A percentile compares a stretch with the other conserved stretches of the same genome.
Conservation (phyloP, 2,797 vertebrate genomes). For the Lagorchestes hirsutus region DNA sequence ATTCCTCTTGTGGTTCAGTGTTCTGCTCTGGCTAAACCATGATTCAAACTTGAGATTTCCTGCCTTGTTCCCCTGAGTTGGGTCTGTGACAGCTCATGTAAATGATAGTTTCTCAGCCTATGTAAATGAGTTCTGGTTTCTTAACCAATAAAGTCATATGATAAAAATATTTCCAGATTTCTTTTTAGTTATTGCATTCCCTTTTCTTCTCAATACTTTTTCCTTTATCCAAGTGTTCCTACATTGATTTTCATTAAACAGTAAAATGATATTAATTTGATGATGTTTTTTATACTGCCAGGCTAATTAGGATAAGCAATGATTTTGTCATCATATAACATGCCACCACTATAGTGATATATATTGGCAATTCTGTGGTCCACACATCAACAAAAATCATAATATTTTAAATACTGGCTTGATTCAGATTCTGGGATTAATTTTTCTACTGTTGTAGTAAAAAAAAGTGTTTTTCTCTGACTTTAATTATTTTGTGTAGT, state of each 20-base stretch:
- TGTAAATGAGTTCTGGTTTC: constrained; percentile 30
- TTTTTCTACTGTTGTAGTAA: constrained; percentile 40
- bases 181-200: background rate
- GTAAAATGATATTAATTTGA: constrained; percentile 59
- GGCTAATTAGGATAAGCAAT: background rate
- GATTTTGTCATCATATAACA: constrained; percentile 56
- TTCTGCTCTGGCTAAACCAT: background rate
- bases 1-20: background rate
- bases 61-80: background rate
- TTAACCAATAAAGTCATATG: constrained; percentile 42
- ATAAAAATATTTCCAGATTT: background rate
- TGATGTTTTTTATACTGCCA: background rate
- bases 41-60: background rate
- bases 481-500: background rate
- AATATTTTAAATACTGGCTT: background rate
- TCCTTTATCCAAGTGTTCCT: constrained; percentile 38
- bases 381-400: constrained; percentile 52
- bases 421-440: constrained; percentile 20
- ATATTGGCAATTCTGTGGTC: constrained; percentile 52
- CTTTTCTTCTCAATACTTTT: constrained; percentile 59
- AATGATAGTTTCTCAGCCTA: constrained; percentile 24
- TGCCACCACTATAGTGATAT: constrained; percentile 62
- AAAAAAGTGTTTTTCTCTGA: constrained; percentile 43
- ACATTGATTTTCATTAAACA: constrained; percentile 61
- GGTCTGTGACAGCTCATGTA: constrained; percentile 1